phyloP scores from a whole-genome alignment of 2,797 vertebrate species.

The Ptychobarbus kaznakovi region DNA sequence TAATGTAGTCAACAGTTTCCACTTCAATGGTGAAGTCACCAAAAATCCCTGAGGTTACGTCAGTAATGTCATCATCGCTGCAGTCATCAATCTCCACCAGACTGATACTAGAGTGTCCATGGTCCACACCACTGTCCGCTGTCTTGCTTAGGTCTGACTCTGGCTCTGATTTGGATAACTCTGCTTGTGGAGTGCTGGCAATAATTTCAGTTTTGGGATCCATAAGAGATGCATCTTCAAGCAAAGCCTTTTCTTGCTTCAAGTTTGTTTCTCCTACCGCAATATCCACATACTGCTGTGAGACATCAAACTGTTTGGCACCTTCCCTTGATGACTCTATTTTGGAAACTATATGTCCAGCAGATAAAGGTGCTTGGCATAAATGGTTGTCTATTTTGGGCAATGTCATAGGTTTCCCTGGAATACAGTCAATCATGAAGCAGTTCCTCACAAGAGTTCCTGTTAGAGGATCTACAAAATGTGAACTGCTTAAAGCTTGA shows the following conservation, averaged over 20 bases:
- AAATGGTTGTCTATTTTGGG: constrained; percentile 70
- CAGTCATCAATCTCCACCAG: constrained; percentile 80
- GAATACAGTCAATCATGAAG: constrained; percentile 68
- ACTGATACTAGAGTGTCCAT: constrained; percentile 74
- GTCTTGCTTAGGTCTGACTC: constrained; percentile 71
- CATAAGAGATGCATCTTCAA: constrained; percentile 57
- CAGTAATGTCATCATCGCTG: constrained; percentile 83
- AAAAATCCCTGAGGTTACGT: constrained; percentile 85
- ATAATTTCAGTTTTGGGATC: constrained; percentile 67
- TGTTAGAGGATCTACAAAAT: constrained; percentile 81
- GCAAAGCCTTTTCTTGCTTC: constrained; percentile 61
- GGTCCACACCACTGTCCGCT: constrained; percentile 66
- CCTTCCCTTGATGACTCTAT: constrained; percentile 58
- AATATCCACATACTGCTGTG: constrained; percentile 69
- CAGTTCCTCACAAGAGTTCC: constrained; percentile 77
- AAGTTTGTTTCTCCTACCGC: constrained; percentile 24
- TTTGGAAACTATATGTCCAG: constrained; percentile 72
- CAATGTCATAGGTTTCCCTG: constrained; percentile 70
- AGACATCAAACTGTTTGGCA: constrained; percentile 47
- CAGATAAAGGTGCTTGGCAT: constrained; percentile 72
- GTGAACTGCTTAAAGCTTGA: constrained; percentile 68
- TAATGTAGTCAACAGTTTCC: constrained; percentile 72
- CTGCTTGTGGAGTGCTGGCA: constrained; percentile 64
- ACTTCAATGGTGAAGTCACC: constrained; percentile 73
- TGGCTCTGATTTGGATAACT: constrained; percentile 66